Evolutionary conservation across 2,888 invertebrate species (phyloP), one percentile per base, ranked within the genome.

Genomic region (Lapara coniferarum): DNA sequence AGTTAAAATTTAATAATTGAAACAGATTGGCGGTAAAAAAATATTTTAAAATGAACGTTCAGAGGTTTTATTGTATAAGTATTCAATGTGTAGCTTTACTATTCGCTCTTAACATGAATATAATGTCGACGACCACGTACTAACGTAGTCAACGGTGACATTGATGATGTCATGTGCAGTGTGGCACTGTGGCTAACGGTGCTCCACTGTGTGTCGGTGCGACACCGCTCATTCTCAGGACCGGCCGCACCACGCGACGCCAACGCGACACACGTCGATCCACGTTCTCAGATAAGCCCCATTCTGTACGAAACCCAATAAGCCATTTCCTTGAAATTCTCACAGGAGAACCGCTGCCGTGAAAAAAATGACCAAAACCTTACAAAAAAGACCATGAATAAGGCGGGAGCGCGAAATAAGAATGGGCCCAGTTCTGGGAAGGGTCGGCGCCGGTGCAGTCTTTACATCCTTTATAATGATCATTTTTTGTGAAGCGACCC

Each of bases 361-460:
- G 81, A 87, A 92, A 91, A 81, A 90, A 91, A 88, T 82, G 75
- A 89, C 87, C 84, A 87, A 90, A 89, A 84, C 82, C 79, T 77
- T 80, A 87, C 86, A 89, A 91, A 92, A 92, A 89, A 84, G 80
- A 76, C 83, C 79, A 84, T 91, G 90, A 93, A 93, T 91, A 93
- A 89, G 89, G 90, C 91, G 89, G 90, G 91, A 90, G 90, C 91
- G 90, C 92, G 86, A 92, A 92, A 92, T 91, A 91, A 93, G 92
- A 93, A 93, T 93, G 90, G 92, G 80, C 84, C 80, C 87, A 86
- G 83, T 93, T 93, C 93, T 91, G 89, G 87, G 93, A 93, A 93
- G 92, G 90, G 82, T 84, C 91, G 90, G 89, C 90, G 91, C 91
- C 91, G 91, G 86, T 87, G 89, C 87, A 89, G 89, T 89, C 91